Conservation (phyloP, 2,888 invertebrate species). For the Caenorhabditis panamensis region DNA sequence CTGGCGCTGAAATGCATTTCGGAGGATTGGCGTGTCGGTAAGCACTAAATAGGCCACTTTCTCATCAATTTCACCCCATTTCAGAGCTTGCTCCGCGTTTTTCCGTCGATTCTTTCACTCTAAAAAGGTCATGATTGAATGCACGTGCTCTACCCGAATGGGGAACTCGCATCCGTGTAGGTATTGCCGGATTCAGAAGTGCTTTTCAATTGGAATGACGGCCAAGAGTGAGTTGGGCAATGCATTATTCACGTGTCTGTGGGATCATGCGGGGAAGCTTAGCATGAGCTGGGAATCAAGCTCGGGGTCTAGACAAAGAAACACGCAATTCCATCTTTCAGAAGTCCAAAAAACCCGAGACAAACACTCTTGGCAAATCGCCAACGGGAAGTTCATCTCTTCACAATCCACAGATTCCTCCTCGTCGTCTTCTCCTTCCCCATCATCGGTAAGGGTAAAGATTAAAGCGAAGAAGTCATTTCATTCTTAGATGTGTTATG, state of each 20-base stretch:
- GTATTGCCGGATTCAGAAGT: slow-evolving; percentile 35
- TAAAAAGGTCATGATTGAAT: not conserved
- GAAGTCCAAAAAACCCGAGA: slow-evolving; percentile 35
- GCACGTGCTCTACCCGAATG: slow-evolving; percentile 15
- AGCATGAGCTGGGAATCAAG: too few relatives aligned
- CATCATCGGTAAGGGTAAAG: too few relatives aligned
- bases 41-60: not conserved
- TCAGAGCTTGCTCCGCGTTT: slow-evolving; percentile 42
- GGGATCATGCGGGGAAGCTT: too few relatives aligned
- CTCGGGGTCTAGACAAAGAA: too few relatives aligned
- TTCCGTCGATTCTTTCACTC: slow-evolving; percentile 40
- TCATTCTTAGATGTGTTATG: too few relatives aligned
- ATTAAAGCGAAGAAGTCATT: too few relatives aligned
- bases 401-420: too few relatives aligned
- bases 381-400: not conserved
- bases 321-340: too few relatives aligned
- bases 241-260: too few relatives aligned
- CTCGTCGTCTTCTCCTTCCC: too few relatives aligned
- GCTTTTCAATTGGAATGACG: slow-evolving; percentile 14
- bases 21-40: slow-evolving; percentile 26
- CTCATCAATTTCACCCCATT: not conserved
- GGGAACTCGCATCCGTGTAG: slow-evolving; percentile 33
- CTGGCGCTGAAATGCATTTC: slow-evolving; percentile 17
- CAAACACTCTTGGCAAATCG: slow-evolving; percentile 8
- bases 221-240: not conserved